phyloP scores from a whole-genome alignment of 2,113 vertebrate genomes.

The Mesoclemmys tuberculata region DNA sequence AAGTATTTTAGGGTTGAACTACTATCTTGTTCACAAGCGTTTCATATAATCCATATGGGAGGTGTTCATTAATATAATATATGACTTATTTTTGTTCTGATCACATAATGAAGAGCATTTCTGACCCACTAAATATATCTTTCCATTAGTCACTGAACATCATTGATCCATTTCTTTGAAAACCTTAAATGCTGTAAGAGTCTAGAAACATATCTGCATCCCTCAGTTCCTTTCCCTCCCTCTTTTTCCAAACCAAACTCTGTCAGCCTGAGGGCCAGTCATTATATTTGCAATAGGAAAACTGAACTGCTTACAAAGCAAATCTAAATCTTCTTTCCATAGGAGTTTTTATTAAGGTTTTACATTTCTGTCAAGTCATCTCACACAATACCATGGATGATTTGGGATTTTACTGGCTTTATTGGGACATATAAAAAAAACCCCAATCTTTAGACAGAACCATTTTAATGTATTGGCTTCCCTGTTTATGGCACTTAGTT shows the following conservation, averaged over 20 bases:
- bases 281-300: conserved; percentile 53
- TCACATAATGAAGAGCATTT: conserved; percentile 8
- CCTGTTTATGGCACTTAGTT: background rate
- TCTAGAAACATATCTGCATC: background rate
- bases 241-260: conserved; percentile 47
- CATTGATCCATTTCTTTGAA: conserved; percentile 61
- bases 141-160: conserved; percentile 38
- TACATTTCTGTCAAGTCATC: conserved; percentile 37
- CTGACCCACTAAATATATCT: background rate
- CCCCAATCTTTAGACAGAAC: conserved; percentile 24
- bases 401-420: conserved; percentile 10
- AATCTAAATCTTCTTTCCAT: conserved; percentile 43
- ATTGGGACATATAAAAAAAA: conserved; percentile 27
- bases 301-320: conserved; percentile 56
- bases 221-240: conserved; percentile 1
- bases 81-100: background rate
- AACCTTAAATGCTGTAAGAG: conserved; percentile 19
- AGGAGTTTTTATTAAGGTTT: conserved; percentile 7
- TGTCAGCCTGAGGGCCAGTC: conserved; percentile 46
- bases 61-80: background rate
- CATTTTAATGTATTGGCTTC: conserved; percentile 28
- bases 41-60: background rate
- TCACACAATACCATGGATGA: background rate
- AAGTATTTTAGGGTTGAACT: background rate
- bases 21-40: background rate